Conservation (phyloP, 2,797 vertebrate genomes). For the Acanthiza pusilla region DNA sequence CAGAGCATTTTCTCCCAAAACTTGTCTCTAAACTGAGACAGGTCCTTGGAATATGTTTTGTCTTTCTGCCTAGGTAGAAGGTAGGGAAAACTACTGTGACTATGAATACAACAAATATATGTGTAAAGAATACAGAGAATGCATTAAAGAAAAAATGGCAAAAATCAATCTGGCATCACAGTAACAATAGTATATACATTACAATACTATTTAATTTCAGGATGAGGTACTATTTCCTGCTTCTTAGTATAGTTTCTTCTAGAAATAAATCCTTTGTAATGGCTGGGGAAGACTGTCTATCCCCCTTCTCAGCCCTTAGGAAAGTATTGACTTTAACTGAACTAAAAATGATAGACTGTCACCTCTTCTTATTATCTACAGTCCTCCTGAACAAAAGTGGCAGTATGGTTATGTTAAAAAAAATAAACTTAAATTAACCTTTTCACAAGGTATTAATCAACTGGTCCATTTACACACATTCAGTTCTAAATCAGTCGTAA, state of each 20-base stretch:
- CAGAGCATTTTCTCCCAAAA: too few species aligned
- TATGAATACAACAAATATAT: too few species aligned
- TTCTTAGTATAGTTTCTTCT: background rate
- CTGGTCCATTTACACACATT: background rate
- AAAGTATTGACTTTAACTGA: background rate
- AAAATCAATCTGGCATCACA: too few species aligned
- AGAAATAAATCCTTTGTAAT: background rate
- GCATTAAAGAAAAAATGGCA: too few species aligned
- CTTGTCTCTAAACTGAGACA: too few species aligned
- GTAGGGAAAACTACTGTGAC: too few species aligned
- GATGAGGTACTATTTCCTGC: background rate
- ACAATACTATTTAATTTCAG: background rate
- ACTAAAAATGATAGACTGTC: background rate
- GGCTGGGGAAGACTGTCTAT: background rate
- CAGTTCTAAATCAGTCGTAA: background rate
- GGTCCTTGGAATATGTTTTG: too few species aligned
- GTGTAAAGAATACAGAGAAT: too few species aligned
- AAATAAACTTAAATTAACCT: background rate
- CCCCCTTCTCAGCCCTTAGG: background rate
- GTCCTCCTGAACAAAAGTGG: background rate
- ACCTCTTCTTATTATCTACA: background rate
- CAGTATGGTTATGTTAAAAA: background rate
- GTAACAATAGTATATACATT: background rate
- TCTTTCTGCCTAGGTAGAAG: too few species aligned
- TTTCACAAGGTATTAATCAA: background rate